A percentile compares a stretch with the other conserved stretches of the same genome.
Evolutionary conservation across 2,888 invertebrate genomes (phyloP).

Genomic region (Cryptocheilus praepositus): DNA sequence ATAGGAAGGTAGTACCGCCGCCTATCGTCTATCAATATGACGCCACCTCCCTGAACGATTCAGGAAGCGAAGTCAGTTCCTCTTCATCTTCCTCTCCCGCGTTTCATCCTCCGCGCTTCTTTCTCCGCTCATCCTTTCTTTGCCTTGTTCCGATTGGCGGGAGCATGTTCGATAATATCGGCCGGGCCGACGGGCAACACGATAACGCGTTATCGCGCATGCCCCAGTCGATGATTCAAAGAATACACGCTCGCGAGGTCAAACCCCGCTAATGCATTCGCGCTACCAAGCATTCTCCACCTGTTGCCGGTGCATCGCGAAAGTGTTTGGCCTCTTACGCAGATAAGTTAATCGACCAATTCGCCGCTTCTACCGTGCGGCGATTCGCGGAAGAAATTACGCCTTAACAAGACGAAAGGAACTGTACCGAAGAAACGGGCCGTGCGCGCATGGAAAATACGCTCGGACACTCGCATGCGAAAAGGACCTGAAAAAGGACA

Average conservation of each 20-base stretch:
- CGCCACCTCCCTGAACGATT: constrained; percentile 47
- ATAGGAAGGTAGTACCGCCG: too few species aligned
- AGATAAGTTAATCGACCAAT: constrained; percentile 11
- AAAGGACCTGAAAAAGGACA: too few species aligned
- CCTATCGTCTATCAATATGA: constrained; percentile 36
- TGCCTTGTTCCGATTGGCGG: constrained; percentile 11
- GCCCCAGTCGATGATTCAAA: constrained; percentile 47
- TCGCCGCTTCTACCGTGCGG: too few species aligned
- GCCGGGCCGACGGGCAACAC: constrained; percentile 38
- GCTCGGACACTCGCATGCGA: too few species aligned
- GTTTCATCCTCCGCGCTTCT: constrained; percentile 14
- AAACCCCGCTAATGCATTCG: constrained; percentile 10
- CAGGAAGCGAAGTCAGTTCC: constrained; percentile 48
- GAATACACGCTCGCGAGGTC: constrained; percentile 24
- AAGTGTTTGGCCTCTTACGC: background rate
- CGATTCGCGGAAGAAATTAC: too few species aligned
- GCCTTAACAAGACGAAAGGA: too few species aligned
- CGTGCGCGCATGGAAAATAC: too few species aligned
- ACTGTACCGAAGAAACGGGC: too few species aligned
- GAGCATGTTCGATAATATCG: constrained; percentile 45
- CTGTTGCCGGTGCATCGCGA: constrained; percentile 6
- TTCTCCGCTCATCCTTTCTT: constrained; percentile 21
- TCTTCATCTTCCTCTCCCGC: constrained; percentile 18
- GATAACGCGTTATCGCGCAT: constrained; percentile 52
- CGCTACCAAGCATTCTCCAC: constrained; percentile 15